Evolutionary conservation across 2,888 invertebrate genomes (phyloP), one percentile per base, ranked within the genome.

Genomic region (Macrostomum cliftonense): DNA sequence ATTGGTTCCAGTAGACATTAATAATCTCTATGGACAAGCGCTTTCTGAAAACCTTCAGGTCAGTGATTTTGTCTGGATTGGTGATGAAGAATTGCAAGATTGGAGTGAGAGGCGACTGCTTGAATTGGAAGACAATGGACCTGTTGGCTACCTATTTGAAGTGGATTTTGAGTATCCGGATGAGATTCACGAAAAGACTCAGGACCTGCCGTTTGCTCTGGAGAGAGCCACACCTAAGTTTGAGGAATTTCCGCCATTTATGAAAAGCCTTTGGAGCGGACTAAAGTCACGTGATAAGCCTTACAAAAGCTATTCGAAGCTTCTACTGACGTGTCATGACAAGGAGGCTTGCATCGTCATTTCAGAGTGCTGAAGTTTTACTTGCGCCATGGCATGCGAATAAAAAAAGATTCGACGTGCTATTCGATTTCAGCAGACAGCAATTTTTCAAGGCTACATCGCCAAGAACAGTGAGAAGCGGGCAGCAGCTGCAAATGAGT

Each of bases 91-190:
- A 63, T 63, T 51, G 66, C 20, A 64, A 63, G 17, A 46, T 42
- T 14, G 51, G 48, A 28, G 5, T 7, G 28, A 28, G 9, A 9
- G 9, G 28, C 4, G 9, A 9, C 28, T 16, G 12, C 43, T 21
- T 16, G 13, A 28, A 43, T 43, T 43, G 20, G 20, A 16, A 4
- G 14, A 19, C 14, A 16, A 28, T 28, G 28, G 43, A 9, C 28
- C 14, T 11, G 19, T 14, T 17, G 67, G 64, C 0, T 68, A 63
- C 50, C 61, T 71, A 28, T 54, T 71, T 2, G 67, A 72, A 53
- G 68, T 72, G 4, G 70, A 73, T 52, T 50, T 73, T 20, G 58
- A 63, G 36, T 71, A 73, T 56, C 68, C 70, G 4, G 16, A 56
- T 14, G 48, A 59, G 14, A 50, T 68, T 36, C 69, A 71, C 50